phyloP scores from a whole-genome alignment of 2,113 vertebrate species.

The Rallus limicola region DNA sequence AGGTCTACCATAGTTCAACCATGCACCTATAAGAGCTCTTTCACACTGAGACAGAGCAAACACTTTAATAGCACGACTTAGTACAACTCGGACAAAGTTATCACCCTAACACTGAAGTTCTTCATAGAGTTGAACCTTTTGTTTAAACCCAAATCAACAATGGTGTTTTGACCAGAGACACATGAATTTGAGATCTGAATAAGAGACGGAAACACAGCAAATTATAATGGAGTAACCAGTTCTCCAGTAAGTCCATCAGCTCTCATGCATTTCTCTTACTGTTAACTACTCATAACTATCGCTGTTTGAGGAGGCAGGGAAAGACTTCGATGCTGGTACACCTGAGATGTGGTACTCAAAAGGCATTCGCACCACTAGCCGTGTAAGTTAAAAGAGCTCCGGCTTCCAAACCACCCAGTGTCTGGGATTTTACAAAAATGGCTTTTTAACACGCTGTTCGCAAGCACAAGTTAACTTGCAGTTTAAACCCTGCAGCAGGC shows the following conservation, averaged over 20 bases:
- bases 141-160: not conserved
- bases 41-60: not conserved
- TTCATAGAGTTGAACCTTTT: not conserved
- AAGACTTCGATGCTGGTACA: not conserved
- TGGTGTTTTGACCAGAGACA: not conserved
- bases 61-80: not conserved
- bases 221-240: not conserved
- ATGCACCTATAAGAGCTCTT: fast-evolving
- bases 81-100: not conserved
- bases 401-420: not conserved
- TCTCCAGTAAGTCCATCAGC: not conserved
- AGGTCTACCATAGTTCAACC: not conserved
- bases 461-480: not conserved
- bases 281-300: not conserved
- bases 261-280: not conserved
- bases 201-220: not conserved
- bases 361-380: not conserved
- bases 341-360: not conserved
- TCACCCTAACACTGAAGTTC: not conserved
- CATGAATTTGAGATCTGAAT: not conserved
- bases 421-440: not conserved
- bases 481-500: not conserved
- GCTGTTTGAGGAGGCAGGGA: not conserved
- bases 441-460: not conserved
- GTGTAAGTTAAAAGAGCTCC: fast-evolving